Base-by-base conservation (phyloP, 2,797 vertebrate genomes). In the Gallinago stenura region DNA sequence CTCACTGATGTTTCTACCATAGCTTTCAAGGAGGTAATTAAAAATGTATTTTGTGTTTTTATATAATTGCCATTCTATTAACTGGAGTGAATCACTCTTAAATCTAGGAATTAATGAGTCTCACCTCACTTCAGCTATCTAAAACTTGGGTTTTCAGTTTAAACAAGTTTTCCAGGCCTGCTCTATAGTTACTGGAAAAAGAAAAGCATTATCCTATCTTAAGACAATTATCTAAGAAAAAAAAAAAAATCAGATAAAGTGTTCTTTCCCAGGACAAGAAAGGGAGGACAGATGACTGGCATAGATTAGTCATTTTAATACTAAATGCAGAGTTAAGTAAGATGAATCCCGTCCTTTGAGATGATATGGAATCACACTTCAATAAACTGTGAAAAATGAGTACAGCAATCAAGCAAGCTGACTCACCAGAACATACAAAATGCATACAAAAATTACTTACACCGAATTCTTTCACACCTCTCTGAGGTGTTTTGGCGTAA, bases 381-480 rank as follows among this genome's bases (percentile, higher is more conserved):
- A 60, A 84, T 76, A 92, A 73, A 89, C 78, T 94, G 56, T 66
- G 86, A 93, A 91, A 91, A 93, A n/a, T 58, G 72, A 16, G 5
- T 35, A 48, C 35, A 89, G 81, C 81, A 89, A 95, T 90, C 94
- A 83, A 83, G 65, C 2, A 65, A 92, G 87, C 75, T 78, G 69
- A 90, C 71, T 90, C 71, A 90, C 65, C 65, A 78, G 75, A 87
- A 94, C 66, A 61, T 46, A 43, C 50, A 62, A 79, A 75, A 83
- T 31, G 80, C 91, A 87, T 43, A 65, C 39, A 70, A 76, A 83
- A 78, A 90, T 91, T 26, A 96, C 99, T 98, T 97, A 99, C 99
- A 90, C 99, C 99, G 33, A 99, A 99, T 97, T 99, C 99, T 93
- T 99, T 99, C 78, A 99, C 99, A 93, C 99, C 99, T 91, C 99